A percentile compares a stretch with the other conserved stretches of the same genome.
phyloP scores from a whole-genome alignment of 2,888 invertebrate species.

The Drosophila tripunctata region DNA sequence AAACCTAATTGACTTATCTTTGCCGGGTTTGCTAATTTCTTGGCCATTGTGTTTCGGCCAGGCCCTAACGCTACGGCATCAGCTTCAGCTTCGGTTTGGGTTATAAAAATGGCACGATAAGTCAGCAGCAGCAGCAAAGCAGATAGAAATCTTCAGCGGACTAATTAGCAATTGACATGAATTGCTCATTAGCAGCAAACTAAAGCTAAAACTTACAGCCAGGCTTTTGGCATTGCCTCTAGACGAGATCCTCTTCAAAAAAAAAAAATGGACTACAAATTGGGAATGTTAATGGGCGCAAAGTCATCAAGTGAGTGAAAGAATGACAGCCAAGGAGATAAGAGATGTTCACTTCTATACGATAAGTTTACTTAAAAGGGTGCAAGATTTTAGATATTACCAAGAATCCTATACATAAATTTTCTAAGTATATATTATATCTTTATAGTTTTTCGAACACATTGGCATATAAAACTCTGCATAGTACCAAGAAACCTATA shows the following conservation, averaged over 20 bases:
- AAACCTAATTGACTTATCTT: slow-evolving; percentile 81
- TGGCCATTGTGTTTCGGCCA: slow-evolving; percentile 65
- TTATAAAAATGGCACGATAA: slow-evolving; percentile 73
- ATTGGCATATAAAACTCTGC: no score
- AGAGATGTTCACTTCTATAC: not conserved
- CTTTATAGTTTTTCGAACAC: not conserved
- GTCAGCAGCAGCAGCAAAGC: slow-evolving; percentile 50
- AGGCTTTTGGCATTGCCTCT: slow-evolving; percentile 28
- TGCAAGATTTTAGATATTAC: not conserved
- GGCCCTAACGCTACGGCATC: slow-evolving; percentile 1
- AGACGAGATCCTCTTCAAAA: not conserved
- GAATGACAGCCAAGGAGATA: slow-evolving; percentile 10
- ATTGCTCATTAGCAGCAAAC: slow-evolving; percentile 79
- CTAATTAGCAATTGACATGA: slow-evolving; percentile 82
- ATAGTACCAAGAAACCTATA: no score
- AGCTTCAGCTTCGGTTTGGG: slow-evolving; percentile 40
- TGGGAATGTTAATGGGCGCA: slow-evolving; percentile 39
- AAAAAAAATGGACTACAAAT: slow-evolving; percentile 32
- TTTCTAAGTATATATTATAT: not conserved
- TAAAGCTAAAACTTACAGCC: slow-evolving; percentile 64
- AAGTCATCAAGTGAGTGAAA: slow-evolving; percentile 18
- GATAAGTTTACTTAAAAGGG: slow-evolving; percentile 5
- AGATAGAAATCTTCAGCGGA: slow-evolving; percentile 73
- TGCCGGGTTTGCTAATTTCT: slow-evolving; percentile 78
- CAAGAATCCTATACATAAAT: not conserved